Conservation (phyloP, 2,797 vertebrate genomes). For the Sebastes trivittatus region DNA sequence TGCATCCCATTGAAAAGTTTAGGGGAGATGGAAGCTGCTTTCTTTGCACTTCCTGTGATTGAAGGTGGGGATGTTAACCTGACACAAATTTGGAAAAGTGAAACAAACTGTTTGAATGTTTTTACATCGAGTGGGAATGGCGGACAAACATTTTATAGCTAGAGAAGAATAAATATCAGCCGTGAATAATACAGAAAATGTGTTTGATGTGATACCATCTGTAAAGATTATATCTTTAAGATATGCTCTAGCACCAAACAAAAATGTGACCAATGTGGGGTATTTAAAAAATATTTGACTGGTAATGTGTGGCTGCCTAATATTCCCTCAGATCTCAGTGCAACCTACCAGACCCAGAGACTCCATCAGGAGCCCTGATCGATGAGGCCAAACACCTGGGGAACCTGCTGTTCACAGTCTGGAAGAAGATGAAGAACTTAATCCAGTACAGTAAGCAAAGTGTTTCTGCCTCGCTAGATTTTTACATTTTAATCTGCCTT, state of each 20-base stretch:
- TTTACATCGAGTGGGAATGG: neutral
- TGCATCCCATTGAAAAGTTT: too few species aligned
- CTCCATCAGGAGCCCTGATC: constrained; percentile 16
- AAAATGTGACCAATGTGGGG: neutral
- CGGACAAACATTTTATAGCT: neutral
- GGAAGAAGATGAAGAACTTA: constrained; percentile 29
- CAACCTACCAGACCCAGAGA: constrained; percentile 1
- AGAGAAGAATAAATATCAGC: neutral
- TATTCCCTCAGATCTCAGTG: constrained; percentile 15
- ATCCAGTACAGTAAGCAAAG: constrained; percentile 41
- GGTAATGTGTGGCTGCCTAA: neutral
- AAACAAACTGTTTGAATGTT: neutral
- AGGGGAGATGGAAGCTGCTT: neutral
- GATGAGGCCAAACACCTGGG: constrained; percentile 42
- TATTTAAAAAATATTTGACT: neutral
- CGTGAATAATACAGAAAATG: neutral
- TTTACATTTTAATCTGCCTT: accelerated
- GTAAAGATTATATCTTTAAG: neutral
- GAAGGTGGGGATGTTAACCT: neutral
- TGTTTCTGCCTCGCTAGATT: accelerated
- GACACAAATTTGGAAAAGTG: neutral
- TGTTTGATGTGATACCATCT: neutral
- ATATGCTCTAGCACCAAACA: neutral
- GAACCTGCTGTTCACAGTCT: constrained; percentile 46
- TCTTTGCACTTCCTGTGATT: neutral